Evolutionary conservation across 2,797 vertebrate genomes (phyloP).

Genomic region (Anabacerthia variegaticeps): DNA sequence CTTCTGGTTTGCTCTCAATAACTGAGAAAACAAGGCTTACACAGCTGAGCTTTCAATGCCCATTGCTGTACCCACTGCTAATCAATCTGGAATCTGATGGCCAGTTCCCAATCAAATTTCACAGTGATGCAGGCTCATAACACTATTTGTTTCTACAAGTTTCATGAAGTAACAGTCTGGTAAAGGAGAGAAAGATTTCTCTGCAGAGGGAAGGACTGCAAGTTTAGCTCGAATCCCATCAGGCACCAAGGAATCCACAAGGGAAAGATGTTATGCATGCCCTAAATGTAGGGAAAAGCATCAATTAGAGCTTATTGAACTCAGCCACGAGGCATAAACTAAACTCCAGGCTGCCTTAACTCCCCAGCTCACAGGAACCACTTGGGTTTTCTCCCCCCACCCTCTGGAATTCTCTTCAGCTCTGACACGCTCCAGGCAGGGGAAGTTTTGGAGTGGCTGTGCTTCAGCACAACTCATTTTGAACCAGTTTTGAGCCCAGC

Average conservation of each 20-base stretch:
- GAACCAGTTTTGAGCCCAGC: conserved; percentile 12
- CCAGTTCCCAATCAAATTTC: neutral
- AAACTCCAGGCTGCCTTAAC: neutral
- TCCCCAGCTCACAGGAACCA: neutral
- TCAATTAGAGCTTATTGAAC: neutral
- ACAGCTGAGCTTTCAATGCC: neutral
- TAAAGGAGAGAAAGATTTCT: neutral
- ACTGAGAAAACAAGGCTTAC: neutral
- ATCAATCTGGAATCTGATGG: neutral
- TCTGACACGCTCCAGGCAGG: neutral
- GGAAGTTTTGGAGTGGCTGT: neutral
- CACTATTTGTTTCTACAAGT: neutral
- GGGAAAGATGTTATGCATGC: neutral
- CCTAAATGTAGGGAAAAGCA: neutral
- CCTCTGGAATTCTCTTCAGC: neutral
- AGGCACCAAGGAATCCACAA: neutral
- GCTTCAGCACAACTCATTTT: neutral
- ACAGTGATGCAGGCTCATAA: neutral
- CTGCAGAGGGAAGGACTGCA: neutral
- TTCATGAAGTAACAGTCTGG: neutral
- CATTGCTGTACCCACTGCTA: neutral
- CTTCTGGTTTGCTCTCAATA: neutral
- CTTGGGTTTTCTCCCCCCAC: neutral
- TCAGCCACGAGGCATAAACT: neutral
- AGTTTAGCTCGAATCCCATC: neutral